Base-by-base conservation (phyloP, 1,140 invertebrate species). In the Pemphigus obesinymphae region DNA sequence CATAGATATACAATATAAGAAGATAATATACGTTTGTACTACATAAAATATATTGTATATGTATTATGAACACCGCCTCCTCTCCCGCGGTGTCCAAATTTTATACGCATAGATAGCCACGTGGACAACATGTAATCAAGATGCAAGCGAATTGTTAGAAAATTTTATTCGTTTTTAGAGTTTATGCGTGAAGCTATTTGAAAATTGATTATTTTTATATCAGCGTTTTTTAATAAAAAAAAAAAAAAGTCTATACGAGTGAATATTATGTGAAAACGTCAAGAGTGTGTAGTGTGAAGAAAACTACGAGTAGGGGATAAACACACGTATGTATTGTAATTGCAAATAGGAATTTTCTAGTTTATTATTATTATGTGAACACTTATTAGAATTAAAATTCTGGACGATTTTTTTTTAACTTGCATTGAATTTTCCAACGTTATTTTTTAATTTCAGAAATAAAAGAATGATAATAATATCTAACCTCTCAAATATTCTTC, bases 11-110 rank as follows among this genome's bases (percentile, higher is more conserved):
- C 37, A 23, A 15, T 70, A 29, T 7, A n/a, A n/a, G 17, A 29
- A 45, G 68, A 70, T 70, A 70, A 70, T 45, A 70, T 70, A 70
- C 68, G 45, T 70, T 70, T 45, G 37, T 13, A 26, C 31, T n/a
- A n/a, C n/a, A n/a, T n/a, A n/a, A n/a, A n/a, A n/a, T n/a, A n/a
- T n/a, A n/a, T n/a, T n/a, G n/a, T n/a, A n/a, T n/a, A n/a, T n/a
- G n/a, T n/a, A n/a, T n/a, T n/a, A n/a, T n/a, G n/a, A 23, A 37
- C 63, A 11, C 3, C 34, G n/a, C 34, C 34, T 2, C 34, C 66
- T 26, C 34, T 40, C 66, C 37, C 17, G 15, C 43, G 8, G 43
- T 68, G 8, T 6, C 13, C n/a, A 7, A 70, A 70, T 13, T 70
- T 70, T 70, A 43, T 45, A 70, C 68, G 23, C 68, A 45, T 70